These are phyloP conservation scores for Zapornia atra DNA, from an alignment of 2,113 vertebrate genomes.

Conservation along the genomic window DNA sequence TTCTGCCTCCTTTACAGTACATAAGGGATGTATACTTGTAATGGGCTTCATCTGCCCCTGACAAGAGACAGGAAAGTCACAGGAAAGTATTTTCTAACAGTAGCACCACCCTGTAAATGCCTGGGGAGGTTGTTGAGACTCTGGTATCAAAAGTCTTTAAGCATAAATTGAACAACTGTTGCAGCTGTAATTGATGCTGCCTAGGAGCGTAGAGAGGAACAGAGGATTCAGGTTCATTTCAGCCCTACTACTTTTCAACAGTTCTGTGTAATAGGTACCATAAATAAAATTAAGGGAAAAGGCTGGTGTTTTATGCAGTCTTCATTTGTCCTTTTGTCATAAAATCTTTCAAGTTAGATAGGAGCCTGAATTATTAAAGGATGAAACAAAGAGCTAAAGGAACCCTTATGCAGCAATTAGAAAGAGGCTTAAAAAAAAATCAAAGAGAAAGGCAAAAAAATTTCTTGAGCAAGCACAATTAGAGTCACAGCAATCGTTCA, in stretches of 20 bases:
- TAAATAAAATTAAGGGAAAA: not conserved
- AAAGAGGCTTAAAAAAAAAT: not conserved
- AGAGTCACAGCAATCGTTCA: not conserved
- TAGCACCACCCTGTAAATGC: not conserved
- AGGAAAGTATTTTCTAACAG: not conserved
- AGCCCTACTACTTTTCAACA: not conserved
- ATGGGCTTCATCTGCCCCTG: not conserved
- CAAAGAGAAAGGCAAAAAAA: rapidly evolving
- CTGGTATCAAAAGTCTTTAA: not conserved
- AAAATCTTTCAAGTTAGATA: not conserved
- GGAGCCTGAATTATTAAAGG: not conserved
- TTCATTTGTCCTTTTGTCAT: not conserved
- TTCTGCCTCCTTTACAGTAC: not conserved
- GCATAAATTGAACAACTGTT: not conserved
- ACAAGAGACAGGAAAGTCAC: not conserved
- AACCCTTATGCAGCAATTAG: not conserved
- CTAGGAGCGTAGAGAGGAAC: not conserved
- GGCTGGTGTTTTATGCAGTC: not conserved
- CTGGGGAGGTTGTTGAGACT: not conserved
- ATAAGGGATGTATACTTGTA: not conserved
- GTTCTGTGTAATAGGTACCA: not conserved
- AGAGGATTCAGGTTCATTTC: not conserved
- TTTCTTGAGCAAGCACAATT: not conserved
- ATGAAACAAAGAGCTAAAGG: not conserved
- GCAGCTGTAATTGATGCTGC: not conserved